Evolutionary conservation across 2,797 vertebrate species (phyloP).

Genomic region (Apogon hyalosoma): DNA sequence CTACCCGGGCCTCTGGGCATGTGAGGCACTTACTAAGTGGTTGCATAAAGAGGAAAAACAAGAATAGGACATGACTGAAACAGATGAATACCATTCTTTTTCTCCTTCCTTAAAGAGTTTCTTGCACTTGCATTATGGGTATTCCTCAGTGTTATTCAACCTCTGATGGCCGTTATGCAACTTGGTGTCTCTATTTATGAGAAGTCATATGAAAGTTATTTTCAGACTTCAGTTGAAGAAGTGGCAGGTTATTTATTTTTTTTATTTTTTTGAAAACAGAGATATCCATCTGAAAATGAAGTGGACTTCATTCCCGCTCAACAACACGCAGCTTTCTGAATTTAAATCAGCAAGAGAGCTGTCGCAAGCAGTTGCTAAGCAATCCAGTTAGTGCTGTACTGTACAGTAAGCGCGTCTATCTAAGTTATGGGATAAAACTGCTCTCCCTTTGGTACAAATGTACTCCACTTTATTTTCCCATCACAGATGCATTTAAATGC

Average conservation of each 20-base stretch:
- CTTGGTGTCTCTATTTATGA: slow-evolving; percentile 52
- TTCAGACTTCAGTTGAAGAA: slow-evolving; percentile 37
- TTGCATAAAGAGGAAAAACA: slow-evolving; percentile 24
- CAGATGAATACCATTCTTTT: slow-evolving; percentile 17
- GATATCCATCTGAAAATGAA: slow-evolving; percentile 69
- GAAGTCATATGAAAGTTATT: slow-evolving; percentile 67
- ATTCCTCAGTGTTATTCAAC: slow-evolving; percentile 35
- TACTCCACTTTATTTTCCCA: slow-evolving; percentile 80
- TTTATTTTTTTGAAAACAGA: slow-evolving; percentile 24
- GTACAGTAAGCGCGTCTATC: slow-evolving; percentile 70
- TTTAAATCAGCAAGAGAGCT: slow-evolving; percentile 68
- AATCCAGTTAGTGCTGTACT: slow-evolving; percentile 66
- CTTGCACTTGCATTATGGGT: slow-evolving; percentile 31
- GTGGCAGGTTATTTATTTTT: slow-evolving; percentile 25
- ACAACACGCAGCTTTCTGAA: slow-evolving; percentile 52
- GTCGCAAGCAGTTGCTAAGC: slow-evolving; percentile 72
- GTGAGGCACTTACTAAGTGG: slow-evolving; percentile 33
- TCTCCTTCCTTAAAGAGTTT: slow-evolving; percentile 26
- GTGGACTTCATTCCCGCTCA: slow-evolving; percentile 56
- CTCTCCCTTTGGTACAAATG: slow-evolving; percentile 71
- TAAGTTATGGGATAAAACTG: slow-evolving; percentile 74
- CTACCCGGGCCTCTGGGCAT: slow-evolving; percentile 18
- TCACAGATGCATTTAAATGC: slow-evolving; percentile 82
- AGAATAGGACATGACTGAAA: slow-evolving; percentile 27
- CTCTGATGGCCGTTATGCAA: slow-evolving; percentile 51